Evolutionary conservation across 2,888 invertebrate genomes (phyloP), one percentile per base, ranked within the genome.

Genomic region (Tholera decimalis): DNA sequence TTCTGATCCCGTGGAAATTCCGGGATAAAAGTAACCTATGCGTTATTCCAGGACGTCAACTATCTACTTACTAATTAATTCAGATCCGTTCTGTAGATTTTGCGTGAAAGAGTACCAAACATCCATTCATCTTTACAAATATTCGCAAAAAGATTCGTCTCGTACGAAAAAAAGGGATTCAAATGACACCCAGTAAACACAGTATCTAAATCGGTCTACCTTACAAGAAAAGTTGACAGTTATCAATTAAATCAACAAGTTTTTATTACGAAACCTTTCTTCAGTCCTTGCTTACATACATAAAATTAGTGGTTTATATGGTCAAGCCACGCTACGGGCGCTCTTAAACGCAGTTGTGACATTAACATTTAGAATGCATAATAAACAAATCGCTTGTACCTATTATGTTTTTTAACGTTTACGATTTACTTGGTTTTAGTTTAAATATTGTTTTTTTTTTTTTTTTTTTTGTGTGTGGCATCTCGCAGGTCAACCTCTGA

Each of bases 201-300:
- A 20, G 5, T 28, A 37, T 50, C 11, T 41, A 22, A 56, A 35
- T 66, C 66, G 11, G 11, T 18, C 2, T 13, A 49, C 4, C 22
- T n/a, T 18, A 28, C 47, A 41, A 28, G 22, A 49, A 6, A 37
- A n/a, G 58, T 20, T 35, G 47, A n/a, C 1, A 35, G 5, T 20
- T 2, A 22, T 13, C 7, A 35, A 68, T 70, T 49, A 62, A 68
- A 30, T 68, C 70, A 49, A 54, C 15, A 9, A 39, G n/a, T 71
- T 64, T 63, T 68, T 61, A 30, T 9, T 1, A 37, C 5, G 7
- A 35, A 7, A 15, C 8, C 0, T 49, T 56, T 53, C 26, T 64
- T 70, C 7, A n/a, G 30, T 0, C 1, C 1, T 22, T 33, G 64
- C 1, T 71, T 70, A 43, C 43, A 70, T 71, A 28, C 41, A 57